Base-by-base conservation (phyloP, 2,113 vertebrate genomes). In the Myodes glareolus region DNA sequence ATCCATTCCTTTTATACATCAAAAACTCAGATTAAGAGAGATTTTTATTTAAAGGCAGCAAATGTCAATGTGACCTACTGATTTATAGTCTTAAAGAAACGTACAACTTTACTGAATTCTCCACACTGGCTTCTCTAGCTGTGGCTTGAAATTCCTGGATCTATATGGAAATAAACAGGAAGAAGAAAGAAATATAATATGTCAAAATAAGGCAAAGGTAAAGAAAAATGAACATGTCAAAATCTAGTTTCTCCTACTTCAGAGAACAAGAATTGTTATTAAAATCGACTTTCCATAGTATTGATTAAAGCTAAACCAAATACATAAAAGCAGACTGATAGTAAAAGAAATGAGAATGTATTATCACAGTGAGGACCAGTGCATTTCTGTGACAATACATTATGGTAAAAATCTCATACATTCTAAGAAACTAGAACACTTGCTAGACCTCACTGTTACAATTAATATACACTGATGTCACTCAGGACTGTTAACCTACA, bases 131-230 rank as follows among this genome's bases (percentile, higher is more conserved):
- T 97, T 97, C 97, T 96, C 45, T 96, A 97, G 94, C 27, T 89
- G 97, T 92, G 78, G 97, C 78, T 88, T 97, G 91, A 96, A 97
- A 97, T 96, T 98, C 96, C 80, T 98, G 94, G 39, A 97, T 92
- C 97, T 98, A 76, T 52, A 93, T 82, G 58, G 50, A 91, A 96
- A 95, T 68, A 96, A 97, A 78, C 80, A 95, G 75, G n/a, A 25
- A 85, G 68, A 67, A 27, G 65, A 85, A 85, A 25, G 65, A 87
- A 86, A 85, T 65, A 85, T 29, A 86, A 88, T 65, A 29, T 63
- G 58, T 85, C 58, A 85, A 65, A 65, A 85, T 84, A 31, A 45
- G 27, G 29, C 14, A 65, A 65, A 85, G 65, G 9, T 21, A 68
- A 27, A 47, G 87, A 88, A 96, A 50, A 50, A 95, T 68, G 92